Evolutionary conservation across 2,888 invertebrate species (phyloP).

Genomic region (Sabatieria punctata): DNA sequence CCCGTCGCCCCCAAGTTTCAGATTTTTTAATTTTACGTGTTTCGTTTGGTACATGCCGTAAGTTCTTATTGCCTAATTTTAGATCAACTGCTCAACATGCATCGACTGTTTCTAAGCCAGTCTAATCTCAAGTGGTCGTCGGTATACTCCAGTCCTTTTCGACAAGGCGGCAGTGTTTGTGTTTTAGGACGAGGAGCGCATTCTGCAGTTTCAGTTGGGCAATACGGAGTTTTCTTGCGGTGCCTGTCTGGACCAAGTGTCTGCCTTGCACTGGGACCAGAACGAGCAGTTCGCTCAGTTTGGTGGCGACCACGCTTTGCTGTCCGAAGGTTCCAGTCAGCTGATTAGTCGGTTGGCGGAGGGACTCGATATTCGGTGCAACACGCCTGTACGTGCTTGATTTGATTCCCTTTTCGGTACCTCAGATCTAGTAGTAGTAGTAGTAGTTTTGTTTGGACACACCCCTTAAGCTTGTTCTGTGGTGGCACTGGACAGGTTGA

Average conservation of each 20-base stretch:
- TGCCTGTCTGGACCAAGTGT: slow-evolving; percentile 29
- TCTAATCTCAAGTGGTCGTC: not conserved
- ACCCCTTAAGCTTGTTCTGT: too few relatives aligned
- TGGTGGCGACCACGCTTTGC: slow-evolving; percentile 34
- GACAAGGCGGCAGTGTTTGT: slow-evolving; percentile 6
- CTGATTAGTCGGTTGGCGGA: slow-evolving; percentile 30
- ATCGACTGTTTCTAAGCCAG: not conserved
- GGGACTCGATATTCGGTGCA: slow-evolving; percentile 31
- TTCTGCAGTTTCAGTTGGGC: slow-evolving; percentile 36
- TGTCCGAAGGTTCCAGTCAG: slow-evolving; percentile 32
- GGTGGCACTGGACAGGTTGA: too few relatives aligned
- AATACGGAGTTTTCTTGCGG: slow-evolving; percentile 39
- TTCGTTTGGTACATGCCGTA: too few relatives aligned
- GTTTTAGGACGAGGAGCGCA: slow-evolving; percentile 31
- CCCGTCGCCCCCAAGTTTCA: too few relatives aligned
- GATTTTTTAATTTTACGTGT: too few relatives aligned
- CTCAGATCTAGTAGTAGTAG: too few relatives aligned
- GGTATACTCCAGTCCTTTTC: slow-evolving; percentile 1
- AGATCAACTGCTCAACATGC: not conserved
- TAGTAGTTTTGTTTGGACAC: too few relatives aligned
- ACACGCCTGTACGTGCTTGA: slow-evolving; percentile 24
- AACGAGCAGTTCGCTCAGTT: slow-evolving; percentile 39
- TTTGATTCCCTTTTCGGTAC: too few relatives aligned
- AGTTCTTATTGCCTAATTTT: too few relatives aligned
- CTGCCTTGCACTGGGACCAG: slow-evolving; percentile 38